Evolutionary conservation across 2,888 invertebrate species (phyloP), one percentile per base, ranked within the genome.

Genomic region (Ctena decussata): DNA sequence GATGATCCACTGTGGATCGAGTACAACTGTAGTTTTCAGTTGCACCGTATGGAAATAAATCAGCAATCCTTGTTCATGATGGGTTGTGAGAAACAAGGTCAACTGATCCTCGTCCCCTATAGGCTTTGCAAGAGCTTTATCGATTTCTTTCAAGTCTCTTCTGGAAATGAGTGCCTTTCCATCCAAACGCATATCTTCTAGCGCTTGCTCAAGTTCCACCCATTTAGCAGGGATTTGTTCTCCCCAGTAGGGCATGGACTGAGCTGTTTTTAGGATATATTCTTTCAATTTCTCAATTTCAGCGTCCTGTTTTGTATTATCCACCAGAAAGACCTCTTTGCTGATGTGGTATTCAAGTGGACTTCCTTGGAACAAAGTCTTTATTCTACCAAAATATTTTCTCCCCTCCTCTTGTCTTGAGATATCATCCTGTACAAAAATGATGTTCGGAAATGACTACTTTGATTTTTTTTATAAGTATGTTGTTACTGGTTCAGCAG

Each of bases 1-100:
- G 6, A 86, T 80, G 2, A 86, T 86, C 86, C 86, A 86, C 30
- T 83, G 82, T n/a, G 86, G 86, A 41, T 86, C 86, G 1, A 86
- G 70, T 2, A 86, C 72, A 24, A 86, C 77, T 27, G 71, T 77
- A 49, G 82, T 53, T 44, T 74, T 32, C 6, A 86, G 44, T 3
- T 70, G 30, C n/a, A 73, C 60, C 0, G 80, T 72, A 30, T 70
- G 57, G 39, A 86, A 86, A 37, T 86, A 82, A n/a, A 86, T 75
- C 32, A 83, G n/a, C 27, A 80, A 65, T 6, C 86, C 86, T 27
- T 32, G 80, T 37, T 82, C 82, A 39, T 86, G 80, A 30, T 86
- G 77, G 2, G 72, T 39, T 39, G 37, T 77, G 5, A 86, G 75
- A 80, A 86, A 86, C 3, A 86, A 57, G 41, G 65, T 75, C 11